phyloP scores from a whole-genome alignment of 2,113 vertebrate genomes.

The Anolis carolinensis region DNA sequence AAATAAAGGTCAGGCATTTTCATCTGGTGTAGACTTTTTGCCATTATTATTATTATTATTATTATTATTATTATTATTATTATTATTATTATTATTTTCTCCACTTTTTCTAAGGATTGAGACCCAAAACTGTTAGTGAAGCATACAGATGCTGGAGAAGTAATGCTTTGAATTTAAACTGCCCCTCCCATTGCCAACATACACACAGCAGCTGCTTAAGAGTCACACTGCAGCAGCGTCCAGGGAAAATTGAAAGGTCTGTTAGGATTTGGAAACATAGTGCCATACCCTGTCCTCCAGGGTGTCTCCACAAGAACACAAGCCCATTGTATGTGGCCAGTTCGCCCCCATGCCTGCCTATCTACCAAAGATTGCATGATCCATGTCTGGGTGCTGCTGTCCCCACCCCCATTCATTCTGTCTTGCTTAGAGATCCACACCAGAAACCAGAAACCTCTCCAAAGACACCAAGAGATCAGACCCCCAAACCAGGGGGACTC shows the following conservation, averaged over 20 bases:
- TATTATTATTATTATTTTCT: too few relatives aligned
- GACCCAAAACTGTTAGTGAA: slow-evolving; percentile 10
- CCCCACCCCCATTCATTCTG: background rate
- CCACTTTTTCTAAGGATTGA: too few relatives aligned
- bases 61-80: too few relatives aligned
- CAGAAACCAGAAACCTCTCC: slow-evolving; percentile 45
- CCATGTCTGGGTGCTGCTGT: slow-evolving; percentile 45
- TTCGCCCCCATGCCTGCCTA: background rate
- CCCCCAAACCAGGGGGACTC: slow-evolving; percentile 19
- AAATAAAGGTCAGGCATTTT: background rate
- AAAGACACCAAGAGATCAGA: background rate
- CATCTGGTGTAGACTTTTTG: background rate
- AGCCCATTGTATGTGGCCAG: background rate
- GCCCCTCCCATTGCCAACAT: background rate
- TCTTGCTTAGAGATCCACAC: slow-evolving; percentile 4
- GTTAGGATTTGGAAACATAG: background rate
- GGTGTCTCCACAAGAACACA: background rate
- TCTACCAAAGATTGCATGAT: slow-evolving; percentile 11
- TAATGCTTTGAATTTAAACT: background rate
- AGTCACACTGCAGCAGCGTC: slow-evolving; percentile 46
- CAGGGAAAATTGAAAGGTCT: background rate
- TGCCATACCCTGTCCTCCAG: background rate
- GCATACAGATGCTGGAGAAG: background rate
- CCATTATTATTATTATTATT: background rate
- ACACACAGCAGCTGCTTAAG: background rate